phyloP scores from a whole-genome alignment of 2,888 invertebrate genomes.

The Euplagia quadripunctaria region DNA sequence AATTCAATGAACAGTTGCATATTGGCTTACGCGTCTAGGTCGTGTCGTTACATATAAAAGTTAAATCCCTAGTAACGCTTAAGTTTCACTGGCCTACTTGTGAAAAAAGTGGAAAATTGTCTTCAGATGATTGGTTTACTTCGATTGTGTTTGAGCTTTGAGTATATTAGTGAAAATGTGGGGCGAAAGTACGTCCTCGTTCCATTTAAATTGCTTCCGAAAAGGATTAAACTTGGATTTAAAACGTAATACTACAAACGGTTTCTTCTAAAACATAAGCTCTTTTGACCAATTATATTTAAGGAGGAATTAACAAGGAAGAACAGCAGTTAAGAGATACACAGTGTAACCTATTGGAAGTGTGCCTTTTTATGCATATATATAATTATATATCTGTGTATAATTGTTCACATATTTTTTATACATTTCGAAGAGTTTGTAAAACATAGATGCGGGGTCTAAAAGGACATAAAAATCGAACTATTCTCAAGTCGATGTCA shows the following conservation, averaged over 20 bases:
- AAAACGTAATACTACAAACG: slow-evolving; percentile 15
- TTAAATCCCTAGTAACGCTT: slow-evolving; percentile 1
- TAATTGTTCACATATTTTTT: no score
- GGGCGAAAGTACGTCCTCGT: slow-evolving; percentile 16
- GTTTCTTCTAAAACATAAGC: slow-evolving; percentile 1
- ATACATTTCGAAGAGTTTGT: no score
- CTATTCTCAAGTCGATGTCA: no score
- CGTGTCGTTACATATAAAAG: slow-evolving; percentile 23
- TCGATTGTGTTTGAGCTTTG: slow-evolving; percentile 30
- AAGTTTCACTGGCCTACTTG: slow-evolving; percentile 62
- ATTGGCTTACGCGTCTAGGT: slow-evolving; percentile 2
- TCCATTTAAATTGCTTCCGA: slow-evolving; percentile 19
- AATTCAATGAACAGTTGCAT: not conserved
- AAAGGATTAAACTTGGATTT: slow-evolving; percentile 16
- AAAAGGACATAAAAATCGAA: no score
- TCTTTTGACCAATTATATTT: slow-evolving; percentile 1
- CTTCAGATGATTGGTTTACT: slow-evolving; percentile 33
- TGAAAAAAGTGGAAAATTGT: slow-evolving; percentile 63
- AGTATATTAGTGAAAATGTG: slow-evolving; percentile 20
- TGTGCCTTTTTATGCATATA: not conserved
- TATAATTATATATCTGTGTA: not conserved
- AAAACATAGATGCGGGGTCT: no score
- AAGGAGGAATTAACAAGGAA: not conserved
- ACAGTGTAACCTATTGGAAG: not conserved
- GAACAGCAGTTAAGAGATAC: no score